Evolutionary conservation across 2,113 vertebrate genomes (phyloP).

Genomic region (Parotia lawesii): DNA sequence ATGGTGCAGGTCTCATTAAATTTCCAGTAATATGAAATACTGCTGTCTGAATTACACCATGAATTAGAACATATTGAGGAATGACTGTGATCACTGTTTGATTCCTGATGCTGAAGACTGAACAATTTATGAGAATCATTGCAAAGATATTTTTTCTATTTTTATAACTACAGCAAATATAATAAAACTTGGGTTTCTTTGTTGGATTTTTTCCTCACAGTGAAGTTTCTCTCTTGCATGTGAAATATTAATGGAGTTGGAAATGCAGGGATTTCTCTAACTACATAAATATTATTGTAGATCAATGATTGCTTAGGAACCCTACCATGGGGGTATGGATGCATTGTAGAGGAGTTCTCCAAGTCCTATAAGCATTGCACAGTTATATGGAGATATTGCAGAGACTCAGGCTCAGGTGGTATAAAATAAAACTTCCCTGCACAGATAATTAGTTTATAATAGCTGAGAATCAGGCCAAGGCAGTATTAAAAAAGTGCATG

Average conservation of each 20-base stretch:
- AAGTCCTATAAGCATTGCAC: background rate
- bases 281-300: background rate
- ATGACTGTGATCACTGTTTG: background rate
- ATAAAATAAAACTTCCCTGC: background rate
- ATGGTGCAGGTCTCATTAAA: background rate
- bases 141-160: background rate
- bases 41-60: background rate
- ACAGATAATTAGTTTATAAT: background rate
- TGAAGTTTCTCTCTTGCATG: background rate
- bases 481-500: background rate
- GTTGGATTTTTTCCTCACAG: background rate
- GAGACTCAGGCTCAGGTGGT: background rate
- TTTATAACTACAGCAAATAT: background rate
- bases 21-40: background rate
- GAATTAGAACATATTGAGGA: background rate
- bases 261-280: background rate
- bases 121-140: background rate
- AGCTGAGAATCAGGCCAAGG: background rate
- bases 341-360: background rate
- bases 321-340: background rate
- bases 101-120: background rate
- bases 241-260: background rate
- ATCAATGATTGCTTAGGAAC: background rate
- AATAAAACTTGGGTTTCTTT: background rate
- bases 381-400: background rate